These are phyloP conservation scores for Sandelia bainsii DNA, from an alignment of 2,797 vertebrate genomes.

Conservation along the genomic window DNA sequence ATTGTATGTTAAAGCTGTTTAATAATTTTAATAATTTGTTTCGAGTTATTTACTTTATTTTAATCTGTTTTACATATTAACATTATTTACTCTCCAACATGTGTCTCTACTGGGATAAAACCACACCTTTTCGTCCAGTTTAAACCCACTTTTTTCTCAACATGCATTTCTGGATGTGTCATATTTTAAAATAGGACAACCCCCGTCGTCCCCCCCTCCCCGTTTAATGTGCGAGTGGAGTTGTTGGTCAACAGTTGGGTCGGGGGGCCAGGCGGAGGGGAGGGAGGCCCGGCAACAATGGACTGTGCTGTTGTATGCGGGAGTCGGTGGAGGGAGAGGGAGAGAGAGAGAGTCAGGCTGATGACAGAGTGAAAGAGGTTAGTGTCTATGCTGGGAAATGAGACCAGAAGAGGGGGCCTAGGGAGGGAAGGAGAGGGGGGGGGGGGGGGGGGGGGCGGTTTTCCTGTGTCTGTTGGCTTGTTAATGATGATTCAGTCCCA, in stretches of 20 bases:
- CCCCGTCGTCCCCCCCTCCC: neutral
- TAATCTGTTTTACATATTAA: too few species aligned
- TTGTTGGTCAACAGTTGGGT: slow-evolving; percentile 85
- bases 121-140: slow-evolving; percentile 1
- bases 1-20: too few species aligned
- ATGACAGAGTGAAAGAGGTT: slow-evolving; percentile 82
- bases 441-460: slow-evolving; percentile 12
- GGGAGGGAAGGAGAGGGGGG: neutral
- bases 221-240: slow-evolving; percentile 74
- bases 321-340: slow-evolving; percentile 55
- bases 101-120: neutral
- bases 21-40: too few species aligned
- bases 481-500: slow-evolving; percentile 82
- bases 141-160: slow-evolving; percentile 10
- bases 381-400: slow-evolving; percentile 84
- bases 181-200: slow-evolving; percentile 74
- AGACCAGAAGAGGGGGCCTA: slow-evolving; percentile 57
- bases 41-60: too few species aligned
- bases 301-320: slow-evolving; percentile 74
- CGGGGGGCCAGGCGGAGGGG: slow-evolving; percentile 87
- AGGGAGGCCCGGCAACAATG: slow-evolving; percentile 73
- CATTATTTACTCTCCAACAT: neutral
- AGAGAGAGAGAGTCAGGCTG: slow-evolving; percentile 71
- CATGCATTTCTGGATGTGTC: slow-evolving; percentile 56
- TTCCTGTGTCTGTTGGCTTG: slow-evolving; percentile 78